Conservation (phyloP, 2,797 vertebrate species). For the Pempheris klunzingeri region DNA sequence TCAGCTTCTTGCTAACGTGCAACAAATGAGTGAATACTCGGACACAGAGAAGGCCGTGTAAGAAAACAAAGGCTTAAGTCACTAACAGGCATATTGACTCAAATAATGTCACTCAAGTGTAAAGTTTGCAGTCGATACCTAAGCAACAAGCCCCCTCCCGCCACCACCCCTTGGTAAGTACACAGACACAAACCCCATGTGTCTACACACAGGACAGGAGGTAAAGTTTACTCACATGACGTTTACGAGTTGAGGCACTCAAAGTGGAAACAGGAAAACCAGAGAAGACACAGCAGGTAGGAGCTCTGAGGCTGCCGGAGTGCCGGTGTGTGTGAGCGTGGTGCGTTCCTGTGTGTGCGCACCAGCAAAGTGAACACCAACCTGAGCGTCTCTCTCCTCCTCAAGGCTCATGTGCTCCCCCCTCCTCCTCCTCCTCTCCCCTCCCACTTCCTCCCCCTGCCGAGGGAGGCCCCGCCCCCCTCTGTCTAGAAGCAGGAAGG, state of each 20-base stretch:
- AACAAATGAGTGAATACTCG: not conserved
- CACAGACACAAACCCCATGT: slow-evolving; percentile 20
- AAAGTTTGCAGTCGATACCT: not conserved
- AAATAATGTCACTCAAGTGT: not conserved
- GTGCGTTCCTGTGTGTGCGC: slow-evolving; percentile 9
- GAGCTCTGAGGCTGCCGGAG: not conserved
- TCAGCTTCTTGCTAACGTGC: not conserved
- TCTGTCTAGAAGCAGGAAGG: slow-evolving; percentile 60
- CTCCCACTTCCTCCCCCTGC: slow-evolving; percentile 52
- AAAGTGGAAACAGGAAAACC: not conserved
- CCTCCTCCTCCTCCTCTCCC: slow-evolving; percentile 54
- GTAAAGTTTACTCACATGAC: slow-evolving; percentile 67
- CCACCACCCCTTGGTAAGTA: not conserved
- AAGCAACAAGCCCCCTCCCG: not conserved
- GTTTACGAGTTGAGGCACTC: not conserved
- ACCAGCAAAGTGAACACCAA: slow-evolving; percentile 58
- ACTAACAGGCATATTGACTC: not conserved
- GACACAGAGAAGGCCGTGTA: not conserved
- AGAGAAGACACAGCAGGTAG: not conserved
- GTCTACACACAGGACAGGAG: slow-evolving; percentile 38
- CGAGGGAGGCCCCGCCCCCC: slow-evolving; percentile 59
- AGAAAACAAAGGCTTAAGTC: not conserved
- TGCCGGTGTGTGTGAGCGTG: slow-evolving; percentile 15
- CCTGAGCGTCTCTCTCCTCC: slow-evolving; percentile 57
- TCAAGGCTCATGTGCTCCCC: slow-evolving; percentile 29